Percentiles rank a stretch among this genome's conserved stretches.
Conservation (phyloP, 2,113 vertebrate species). For the Anas platyrhynchos region DNA sequence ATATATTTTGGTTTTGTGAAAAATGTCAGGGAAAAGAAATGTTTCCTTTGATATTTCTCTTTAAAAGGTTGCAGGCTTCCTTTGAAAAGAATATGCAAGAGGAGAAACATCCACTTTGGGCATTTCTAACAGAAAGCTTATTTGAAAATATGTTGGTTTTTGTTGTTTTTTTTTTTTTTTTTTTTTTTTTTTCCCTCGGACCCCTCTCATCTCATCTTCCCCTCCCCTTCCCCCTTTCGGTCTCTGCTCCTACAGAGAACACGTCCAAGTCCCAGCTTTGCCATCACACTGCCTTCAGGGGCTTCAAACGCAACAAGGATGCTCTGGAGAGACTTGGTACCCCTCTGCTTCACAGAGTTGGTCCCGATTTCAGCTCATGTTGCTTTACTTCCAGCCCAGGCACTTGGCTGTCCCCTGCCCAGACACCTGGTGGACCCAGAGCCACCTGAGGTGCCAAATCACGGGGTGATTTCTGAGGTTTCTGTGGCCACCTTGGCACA, state of each 20-base stretch:
- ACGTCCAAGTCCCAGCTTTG: not conserved
- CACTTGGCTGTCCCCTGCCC: not conserved
- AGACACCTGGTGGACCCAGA: not conserved
- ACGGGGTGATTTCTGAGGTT: not conserved
- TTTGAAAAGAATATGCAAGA: constrained; percentile 6
- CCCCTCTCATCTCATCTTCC: not conserved
- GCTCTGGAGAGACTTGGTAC: not conserved
- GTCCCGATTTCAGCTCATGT: not conserved
- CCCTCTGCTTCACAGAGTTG: accelerated
- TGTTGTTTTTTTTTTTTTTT: too few relatives aligned
- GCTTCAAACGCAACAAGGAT: not conserved
- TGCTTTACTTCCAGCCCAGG: not conserved
- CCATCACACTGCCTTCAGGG: not conserved
- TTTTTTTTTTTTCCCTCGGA: not conserved
- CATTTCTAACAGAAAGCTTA: constrained; percentile 5
- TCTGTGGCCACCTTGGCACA: not conserved
- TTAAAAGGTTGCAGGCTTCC: constrained; percentile 19
- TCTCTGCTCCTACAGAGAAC: accelerated
- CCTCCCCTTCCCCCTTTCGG: not conserved
- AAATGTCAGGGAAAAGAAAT: not conserved
- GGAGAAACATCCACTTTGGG: not conserved
- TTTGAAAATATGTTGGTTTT: not conserved
- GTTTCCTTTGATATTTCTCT: constrained; percentile 48
- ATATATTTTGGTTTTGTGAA: not conserved
- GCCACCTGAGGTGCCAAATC: not conserved